Evolutionary conservation across 1,140 invertebrate genomes (phyloP), one percentile per base, ranked within the genome.

Genomic region (Colletes latitarsis): DNA sequence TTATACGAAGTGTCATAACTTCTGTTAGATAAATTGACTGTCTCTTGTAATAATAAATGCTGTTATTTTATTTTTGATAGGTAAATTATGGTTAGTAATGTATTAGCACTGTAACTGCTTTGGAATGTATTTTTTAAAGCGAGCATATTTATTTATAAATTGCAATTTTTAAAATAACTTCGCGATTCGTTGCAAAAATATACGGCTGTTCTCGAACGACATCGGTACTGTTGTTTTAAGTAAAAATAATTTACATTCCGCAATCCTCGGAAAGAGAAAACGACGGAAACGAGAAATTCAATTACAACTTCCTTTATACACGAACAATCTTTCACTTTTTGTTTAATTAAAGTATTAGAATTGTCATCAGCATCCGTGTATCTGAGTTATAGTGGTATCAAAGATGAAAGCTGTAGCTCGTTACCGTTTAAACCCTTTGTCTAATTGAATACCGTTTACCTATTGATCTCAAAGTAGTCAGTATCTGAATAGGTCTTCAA

Each of bases 371-470:
- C 6, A 21, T 0, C 1, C 1, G 5, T 6, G 6, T 49, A 78
- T 63, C 62, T 74, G 17, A 52, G 53, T 52, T 62, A 39, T 12
- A 9, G 41, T 1, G 53, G 41, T 74, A 58, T 74, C 62, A 80
- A 80, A 80, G 77, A 10, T 73, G 53, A 74, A 66, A 75, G 58
- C 77, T 67, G 41, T 9, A 75, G 62, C 71, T 75, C 63, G 77
- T 80, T 75, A 74, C 49, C 71, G 43, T 75, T 80, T 80, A 80
- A 75, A 21, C 19, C 53, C 52, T 80, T 80, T 67, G 71, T 67
- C 71, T 80, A 67, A 80, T 75, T 80, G 71, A 80, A 80, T 75
- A 80, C 66, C 77, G 60, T 74, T 79, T 73, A 64, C 41, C 77
- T 57, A 79, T 79, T 55, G 70, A 79, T 63, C 77, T 12, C 43